Evolutionary conservation across 2,113 vertebrate species (phyloP).

Genomic region (Gambusia affinis): DNA sequence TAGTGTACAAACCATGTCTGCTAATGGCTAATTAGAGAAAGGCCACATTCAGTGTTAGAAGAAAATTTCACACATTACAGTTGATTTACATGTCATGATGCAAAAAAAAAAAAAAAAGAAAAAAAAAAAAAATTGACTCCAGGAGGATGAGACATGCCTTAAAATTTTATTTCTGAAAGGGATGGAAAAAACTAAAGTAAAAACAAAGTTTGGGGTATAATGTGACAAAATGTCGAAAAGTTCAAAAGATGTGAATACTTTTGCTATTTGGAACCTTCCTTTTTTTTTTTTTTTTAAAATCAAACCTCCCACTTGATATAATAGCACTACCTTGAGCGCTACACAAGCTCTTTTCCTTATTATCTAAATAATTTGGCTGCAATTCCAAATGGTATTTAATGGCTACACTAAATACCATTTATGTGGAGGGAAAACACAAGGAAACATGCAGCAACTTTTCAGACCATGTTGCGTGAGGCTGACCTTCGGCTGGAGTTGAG

Average conservation of each 20-base stretch:
- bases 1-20: neutral
- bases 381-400: no score
- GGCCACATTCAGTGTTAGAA: neutral
- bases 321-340: neutral
- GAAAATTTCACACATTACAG: neutral
- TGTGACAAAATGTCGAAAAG: no score
- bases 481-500: constrained; percentile 86
- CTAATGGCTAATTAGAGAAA: neutral
- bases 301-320: neutral
- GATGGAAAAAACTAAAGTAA: no score
- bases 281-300: neutral
- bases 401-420: no score
- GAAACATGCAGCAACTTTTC: neutral
- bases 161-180: neutral
- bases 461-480: neutral
- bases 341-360: neutral
- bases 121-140: neutral
- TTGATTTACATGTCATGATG: neutral
- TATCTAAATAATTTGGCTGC: neutral
- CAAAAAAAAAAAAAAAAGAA: neutral
- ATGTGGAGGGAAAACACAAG: no score
- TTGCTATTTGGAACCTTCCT: neutral
- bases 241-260: neutral
- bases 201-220: no score
- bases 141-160: neutral